These are phyloP conservation scores for Salvelinus fontinalis DNA, from an alignment of 2,113 vertebrate species.

Conservation along the genomic window DNA sequence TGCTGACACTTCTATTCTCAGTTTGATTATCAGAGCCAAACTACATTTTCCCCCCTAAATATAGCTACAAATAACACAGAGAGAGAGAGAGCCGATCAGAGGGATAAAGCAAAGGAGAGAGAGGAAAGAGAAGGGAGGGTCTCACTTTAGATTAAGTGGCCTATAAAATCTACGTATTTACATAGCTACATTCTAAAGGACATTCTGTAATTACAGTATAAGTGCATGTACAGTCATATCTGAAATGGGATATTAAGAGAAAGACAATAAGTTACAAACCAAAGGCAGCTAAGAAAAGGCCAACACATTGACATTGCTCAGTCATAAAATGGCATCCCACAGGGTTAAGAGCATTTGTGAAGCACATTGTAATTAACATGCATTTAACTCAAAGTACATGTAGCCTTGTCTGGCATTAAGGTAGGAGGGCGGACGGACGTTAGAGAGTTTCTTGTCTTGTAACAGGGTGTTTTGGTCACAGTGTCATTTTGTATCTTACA, in stretches of 20 bases:
- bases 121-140: not conserved
- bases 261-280: constrained; percentile 35
- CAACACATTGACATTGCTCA: constrained; percentile 15
- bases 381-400: constrained; percentile 38
- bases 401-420: constrained; percentile 47
- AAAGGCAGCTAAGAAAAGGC: constrained; percentile 53
- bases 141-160: too few relatives aligned
- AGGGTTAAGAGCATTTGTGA: constrained; percentile 35
- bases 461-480: not conserved
- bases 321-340: constrained; percentile 1
- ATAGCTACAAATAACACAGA: constrained; percentile 40
- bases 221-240: too few relatives aligned
- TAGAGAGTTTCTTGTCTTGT: constrained; percentile 3
- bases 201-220: too few relatives aligned
- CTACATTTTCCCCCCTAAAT: constrained; percentile 41
- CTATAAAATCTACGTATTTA: too few relatives aligned
- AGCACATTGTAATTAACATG: constrained; percentile 69
- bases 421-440: constrained; percentile 33
- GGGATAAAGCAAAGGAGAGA: constrained; percentile 13
- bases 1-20: constrained; percentile 31
- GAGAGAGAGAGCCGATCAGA: constrained; percentile 16
- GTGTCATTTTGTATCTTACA: not conserved
- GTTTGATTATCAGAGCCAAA: constrained; percentile 51
- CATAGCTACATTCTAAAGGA: too few relatives aligned
- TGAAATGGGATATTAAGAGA: not conserved